Evolutionary conservation across 2,797 vertebrate genomes (phyloP).

Genomic region (Oreortyx pictus): DNA sequence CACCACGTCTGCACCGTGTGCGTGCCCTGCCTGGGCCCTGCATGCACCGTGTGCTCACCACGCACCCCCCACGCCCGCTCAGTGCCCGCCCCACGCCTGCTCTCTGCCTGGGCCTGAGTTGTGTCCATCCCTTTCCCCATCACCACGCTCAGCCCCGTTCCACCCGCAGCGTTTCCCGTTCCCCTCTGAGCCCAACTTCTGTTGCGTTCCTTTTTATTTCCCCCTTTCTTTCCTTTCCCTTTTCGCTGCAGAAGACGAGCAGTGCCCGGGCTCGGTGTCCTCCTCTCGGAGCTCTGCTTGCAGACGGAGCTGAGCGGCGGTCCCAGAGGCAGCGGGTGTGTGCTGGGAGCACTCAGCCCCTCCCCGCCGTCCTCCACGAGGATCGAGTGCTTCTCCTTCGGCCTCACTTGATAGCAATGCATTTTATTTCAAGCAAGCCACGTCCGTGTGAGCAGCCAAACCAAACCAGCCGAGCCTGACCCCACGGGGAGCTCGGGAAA

Average conservation of each 20-base stretch:
- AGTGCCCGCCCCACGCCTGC: too few species aligned
- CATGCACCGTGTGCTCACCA: too few species aligned
- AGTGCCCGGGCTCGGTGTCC: conserved; percentile 28
- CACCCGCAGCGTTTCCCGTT: too few species aligned
- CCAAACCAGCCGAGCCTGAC: conserved; percentile 45
- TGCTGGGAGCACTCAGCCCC: background rate
- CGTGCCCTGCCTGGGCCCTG: too few species aligned
- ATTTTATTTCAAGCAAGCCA: background rate
- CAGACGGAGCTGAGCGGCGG: too few species aligned
- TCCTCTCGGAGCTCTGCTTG: background rate
- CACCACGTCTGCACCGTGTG: too few species aligned
- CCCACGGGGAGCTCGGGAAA: conserved; percentile 35
- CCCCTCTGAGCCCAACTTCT: background rate
- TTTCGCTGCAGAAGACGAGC: background rate
- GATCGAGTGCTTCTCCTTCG: conserved; percentile 27
- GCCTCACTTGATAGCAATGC: background rate
- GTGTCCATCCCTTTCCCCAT: background rate
- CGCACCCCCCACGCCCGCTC: too few species aligned
- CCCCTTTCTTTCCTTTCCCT: too few species aligned
- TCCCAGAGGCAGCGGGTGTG: too few species aligned
- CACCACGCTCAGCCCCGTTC: too few species aligned
- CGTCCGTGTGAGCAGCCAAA: conserved; percentile 31
- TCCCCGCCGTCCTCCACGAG: conserved; percentile 14
- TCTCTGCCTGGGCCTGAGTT: background rate
- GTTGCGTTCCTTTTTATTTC: background rate